phyloP scores from a whole-genome alignment of 2,888 invertebrate genomes.

The Cheilosia variabilis region DNA sequence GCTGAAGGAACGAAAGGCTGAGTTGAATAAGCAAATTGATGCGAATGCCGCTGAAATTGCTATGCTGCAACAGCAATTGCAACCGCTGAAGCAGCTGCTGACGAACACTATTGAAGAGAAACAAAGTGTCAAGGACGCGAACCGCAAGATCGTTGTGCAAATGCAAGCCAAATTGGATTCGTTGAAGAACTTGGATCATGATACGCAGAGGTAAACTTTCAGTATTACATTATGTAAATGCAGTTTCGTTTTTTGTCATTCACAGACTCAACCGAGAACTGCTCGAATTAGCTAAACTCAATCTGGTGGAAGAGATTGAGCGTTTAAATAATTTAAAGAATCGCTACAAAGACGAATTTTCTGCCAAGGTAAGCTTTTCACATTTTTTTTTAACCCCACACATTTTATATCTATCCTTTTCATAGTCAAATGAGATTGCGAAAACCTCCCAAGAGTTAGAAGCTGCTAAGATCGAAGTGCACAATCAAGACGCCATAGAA shows the following conservation, averaged over 20 bases:
- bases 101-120: constrained; percentile 82
- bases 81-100: constrained; percentile 81
- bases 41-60: constrained; percentile 81
- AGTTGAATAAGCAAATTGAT: constrained; percentile 78
- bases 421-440: constrained; percentile 82
- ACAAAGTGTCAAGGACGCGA: constrained; percentile 78
- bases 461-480: constrained; percentile 85
- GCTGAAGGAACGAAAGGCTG: constrained; percentile 80
- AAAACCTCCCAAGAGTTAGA: constrained; percentile 85
- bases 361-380: constrained; percentile 76
- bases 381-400: not conserved
- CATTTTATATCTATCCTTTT: not conserved
- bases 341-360: constrained; percentile 82
- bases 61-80: constrained; percentile 83
- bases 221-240: not conserved
- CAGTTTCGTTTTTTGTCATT: not conserved
- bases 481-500: constrained; percentile 87
- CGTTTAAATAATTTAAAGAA: constrained; percentile 85
- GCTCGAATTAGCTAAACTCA: constrained; percentile 85
- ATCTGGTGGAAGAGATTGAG: constrained; percentile 85
- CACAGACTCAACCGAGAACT: constrained; percentile 85
- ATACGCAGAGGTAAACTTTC: constrained; percentile 80
- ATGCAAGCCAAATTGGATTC: constrained; percentile 78
- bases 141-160: constrained; percentile 78
- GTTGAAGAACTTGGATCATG: constrained; percentile 80